phyloP scores from a whole-genome alignment of 2,113 vertebrate genomes.

The Aythya baeri region DNA sequence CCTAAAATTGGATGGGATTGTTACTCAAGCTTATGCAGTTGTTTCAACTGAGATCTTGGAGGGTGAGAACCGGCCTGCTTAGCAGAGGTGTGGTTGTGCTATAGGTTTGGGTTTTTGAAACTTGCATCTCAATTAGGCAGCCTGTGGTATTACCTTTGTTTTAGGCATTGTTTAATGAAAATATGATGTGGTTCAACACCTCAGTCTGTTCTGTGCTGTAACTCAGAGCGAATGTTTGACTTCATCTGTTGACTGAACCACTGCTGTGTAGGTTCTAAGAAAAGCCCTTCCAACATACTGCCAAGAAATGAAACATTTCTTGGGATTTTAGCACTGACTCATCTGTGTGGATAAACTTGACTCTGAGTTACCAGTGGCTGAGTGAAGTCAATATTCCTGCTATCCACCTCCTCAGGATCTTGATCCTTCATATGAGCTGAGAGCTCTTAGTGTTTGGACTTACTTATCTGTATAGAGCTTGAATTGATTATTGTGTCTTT shows the following conservation, averaged over 20 bases:
- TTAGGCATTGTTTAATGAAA: neutral
- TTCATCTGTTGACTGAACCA: neutral
- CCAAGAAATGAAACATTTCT: neutral
- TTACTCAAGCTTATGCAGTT: neutral
- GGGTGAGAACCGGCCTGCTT: neutral
- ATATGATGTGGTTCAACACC: neutral
- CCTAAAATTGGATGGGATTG: neutral
- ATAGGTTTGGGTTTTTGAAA: neutral
- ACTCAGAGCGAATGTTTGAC: neutral
- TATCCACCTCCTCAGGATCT: neutral
- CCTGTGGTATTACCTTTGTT: neutral
- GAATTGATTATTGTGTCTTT: neutral
- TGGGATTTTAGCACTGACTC: neutral
- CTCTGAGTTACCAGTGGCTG: neutral
- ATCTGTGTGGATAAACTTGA: neutral
- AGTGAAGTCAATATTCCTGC: neutral
- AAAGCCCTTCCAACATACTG: neutral
- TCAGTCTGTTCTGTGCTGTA: neutral
- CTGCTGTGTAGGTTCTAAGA: neutral
- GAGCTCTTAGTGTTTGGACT: fast-evolving
- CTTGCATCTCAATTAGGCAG: neutral
- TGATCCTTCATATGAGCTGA: neutral
- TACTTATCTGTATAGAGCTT: neutral
- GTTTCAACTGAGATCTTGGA: neutral
- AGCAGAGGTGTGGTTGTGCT: neutral